Percentiles rank a stretch among this genome's conserved stretches.
These are phyloP conservation scores for Patella vulgata DNA, from an alignment of 1,140 invertebrate genomes.

Conservation along the genomic window DNA sequence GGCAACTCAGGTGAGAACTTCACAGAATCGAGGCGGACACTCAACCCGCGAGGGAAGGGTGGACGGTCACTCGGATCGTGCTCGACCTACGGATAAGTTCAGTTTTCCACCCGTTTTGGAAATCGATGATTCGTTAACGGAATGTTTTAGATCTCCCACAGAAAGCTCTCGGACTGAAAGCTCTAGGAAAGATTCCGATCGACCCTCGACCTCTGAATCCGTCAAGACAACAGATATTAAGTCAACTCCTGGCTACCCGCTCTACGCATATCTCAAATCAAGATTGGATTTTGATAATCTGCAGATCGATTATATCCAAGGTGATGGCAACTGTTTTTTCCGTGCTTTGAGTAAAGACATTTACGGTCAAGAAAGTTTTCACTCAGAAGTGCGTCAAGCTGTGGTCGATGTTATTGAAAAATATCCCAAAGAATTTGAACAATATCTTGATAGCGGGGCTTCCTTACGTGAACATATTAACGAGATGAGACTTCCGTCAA, in stretches of 20 bases:
- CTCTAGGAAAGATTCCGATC: no score
- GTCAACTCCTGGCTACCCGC: conserved; percentile 25
- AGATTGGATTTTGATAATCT: conserved; percentile 32
- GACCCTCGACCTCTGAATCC: no score
- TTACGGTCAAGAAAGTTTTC: conserved; percentile 50
- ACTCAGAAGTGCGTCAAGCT: conserved; percentile 49
- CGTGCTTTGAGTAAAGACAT: conserved; percentile 56
- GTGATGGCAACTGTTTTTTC: conserved; percentile 64
- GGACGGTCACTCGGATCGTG: no score
- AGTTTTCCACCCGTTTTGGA: no score
- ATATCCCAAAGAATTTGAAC: conserved; percentile 47
- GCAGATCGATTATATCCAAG: conserved; percentile 53
- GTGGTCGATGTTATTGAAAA: conserved; percentile 51
- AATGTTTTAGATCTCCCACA: no score
- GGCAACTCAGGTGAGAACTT: no score
- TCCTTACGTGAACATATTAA: conserved; percentile 41
- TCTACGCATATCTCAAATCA: conserved; percentile 22
- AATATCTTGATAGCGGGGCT: conserved; percentile 43
- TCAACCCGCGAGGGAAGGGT: no score
- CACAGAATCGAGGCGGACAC: no score
- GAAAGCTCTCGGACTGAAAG: no score
- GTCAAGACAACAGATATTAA: conserved; percentile 4
- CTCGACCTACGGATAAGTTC: no score
- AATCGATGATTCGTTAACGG: no score
- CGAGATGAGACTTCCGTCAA: conserved; percentile 41